These are phyloP conservation scores for Diabrotica virgifera DNA, from an alignment of 1,140 invertebrate species.

Conservation along the genomic window DNA sequence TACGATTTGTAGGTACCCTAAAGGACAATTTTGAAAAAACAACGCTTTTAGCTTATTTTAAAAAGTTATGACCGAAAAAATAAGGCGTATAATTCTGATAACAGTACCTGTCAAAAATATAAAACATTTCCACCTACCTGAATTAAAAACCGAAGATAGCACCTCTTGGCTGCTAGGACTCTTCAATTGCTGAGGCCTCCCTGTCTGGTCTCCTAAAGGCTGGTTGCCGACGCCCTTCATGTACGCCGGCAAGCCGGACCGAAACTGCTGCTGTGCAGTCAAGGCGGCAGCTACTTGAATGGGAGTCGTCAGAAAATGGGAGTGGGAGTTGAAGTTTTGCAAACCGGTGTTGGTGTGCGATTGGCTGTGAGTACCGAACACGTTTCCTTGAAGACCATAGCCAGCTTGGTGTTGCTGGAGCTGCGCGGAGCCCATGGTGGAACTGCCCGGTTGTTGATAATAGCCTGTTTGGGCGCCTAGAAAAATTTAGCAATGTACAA, in stretches of 20 bases:
- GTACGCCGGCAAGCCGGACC: conserved; percentile 34
- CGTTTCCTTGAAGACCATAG: conserved; percentile 44
- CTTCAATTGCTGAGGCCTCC: conserved; percentile 44
- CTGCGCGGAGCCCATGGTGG: conserved; percentile 40
- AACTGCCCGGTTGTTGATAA: conserved; percentile 45
- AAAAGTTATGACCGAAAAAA: too few species aligned
- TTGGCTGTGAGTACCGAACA: conserved; percentile 44
- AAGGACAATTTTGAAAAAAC: too few species aligned
- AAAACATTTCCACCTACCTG: conserved; percentile 33
- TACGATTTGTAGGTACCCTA: too few species aligned
- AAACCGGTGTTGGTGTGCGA: conserved; percentile 43
- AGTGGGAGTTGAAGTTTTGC: conserved; percentile 37
- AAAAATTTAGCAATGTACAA: neutral
- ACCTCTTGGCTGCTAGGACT: conserved; percentile 46
- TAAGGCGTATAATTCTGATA: too few species aligned
- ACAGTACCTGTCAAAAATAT: too few species aligned
- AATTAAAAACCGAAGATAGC: conserved; percentile 45
- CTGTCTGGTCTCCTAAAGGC: conserved; percentile 32
- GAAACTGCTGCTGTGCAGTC: conserved; percentile 36
- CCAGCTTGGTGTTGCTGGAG: conserved; percentile 44
- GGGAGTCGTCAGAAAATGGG: conserved; percentile 30
- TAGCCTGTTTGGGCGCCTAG: conserved; percentile 45
- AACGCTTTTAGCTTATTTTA: too few species aligned
- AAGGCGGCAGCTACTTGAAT: conserved; percentile 40
- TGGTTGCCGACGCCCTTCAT: conserved; percentile 38